phyloP scores from a whole-genome alignment of 1,140 invertebrate species.

The Globodera ellingtonae region DNA sequence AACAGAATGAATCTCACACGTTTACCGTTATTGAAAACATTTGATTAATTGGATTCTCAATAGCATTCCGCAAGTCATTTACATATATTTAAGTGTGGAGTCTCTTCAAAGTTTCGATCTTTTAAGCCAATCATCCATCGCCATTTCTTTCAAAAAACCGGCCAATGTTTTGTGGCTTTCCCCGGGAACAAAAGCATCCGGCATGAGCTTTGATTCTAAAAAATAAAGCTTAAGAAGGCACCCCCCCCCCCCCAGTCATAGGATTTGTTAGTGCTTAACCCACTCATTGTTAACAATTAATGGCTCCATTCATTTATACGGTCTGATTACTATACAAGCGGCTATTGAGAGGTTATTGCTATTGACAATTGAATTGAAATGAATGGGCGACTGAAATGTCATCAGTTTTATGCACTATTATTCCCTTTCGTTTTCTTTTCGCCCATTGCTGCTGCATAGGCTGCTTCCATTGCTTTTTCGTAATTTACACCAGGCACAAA shows the following conservation, averaged over 20 bases:
- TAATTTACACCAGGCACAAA: slow-evolving; percentile 76
- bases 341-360: not conserved
- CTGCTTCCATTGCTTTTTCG: slow-evolving; percentile 10
- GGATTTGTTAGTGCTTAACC: not conserved
- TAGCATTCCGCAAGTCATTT: too few relatives aligned
- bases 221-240: not conserved
- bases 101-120: not conserved
- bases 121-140: not conserved
- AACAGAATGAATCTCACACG: too few relatives aligned
- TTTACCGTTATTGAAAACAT: too few relatives aligned
- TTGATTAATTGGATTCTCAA: too few relatives aligned
- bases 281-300: not conserved
- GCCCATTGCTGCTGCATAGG: slow-evolving; percentile 1
- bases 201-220: slow-evolving; percentile 71
- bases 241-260: too few relatives aligned
- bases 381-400: not conserved
- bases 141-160: not conserved
- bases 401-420: not conserved
- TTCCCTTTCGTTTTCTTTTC: slow-evolving; percentile 5
- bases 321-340: not conserved
- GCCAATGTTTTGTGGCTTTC: slow-evolving; percentile 11
- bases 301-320: not conserved
- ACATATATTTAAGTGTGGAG: too few relatives aligned
- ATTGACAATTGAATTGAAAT: not conserved
- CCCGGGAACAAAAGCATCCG: slow-evolving; percentile 86